Evolutionary conservation across 2,113 vertebrate species (phyloP).

Genomic region (Ciconia boyciana): DNA sequence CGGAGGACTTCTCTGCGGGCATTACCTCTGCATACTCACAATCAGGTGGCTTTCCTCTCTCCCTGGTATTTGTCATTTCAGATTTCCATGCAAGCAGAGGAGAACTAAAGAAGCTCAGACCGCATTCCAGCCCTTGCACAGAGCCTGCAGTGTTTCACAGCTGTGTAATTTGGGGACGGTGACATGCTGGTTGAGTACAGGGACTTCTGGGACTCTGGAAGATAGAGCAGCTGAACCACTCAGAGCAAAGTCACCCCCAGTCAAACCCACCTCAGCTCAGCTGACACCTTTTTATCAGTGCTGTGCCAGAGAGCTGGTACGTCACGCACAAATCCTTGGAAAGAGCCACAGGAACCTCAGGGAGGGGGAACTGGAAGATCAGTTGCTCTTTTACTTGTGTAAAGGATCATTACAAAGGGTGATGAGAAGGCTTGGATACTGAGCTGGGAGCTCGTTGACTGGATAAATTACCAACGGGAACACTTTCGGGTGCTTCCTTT

Average conservation of each 20-base stretch:
- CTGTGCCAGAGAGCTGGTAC: not conserved
- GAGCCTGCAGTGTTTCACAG: accelerated
- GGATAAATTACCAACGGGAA: not conserved
- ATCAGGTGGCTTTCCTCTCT: not conserved
- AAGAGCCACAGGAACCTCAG: not conserved
- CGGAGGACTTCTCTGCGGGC: not conserved
- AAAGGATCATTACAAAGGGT: not conserved
- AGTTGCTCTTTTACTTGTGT: not conserved
- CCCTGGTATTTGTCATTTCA: not conserved
- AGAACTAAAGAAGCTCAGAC: not conserved
- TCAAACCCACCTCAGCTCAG: not conserved
- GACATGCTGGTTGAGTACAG: not conserved
- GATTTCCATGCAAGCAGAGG: not conserved
- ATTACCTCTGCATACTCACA: not conserved
- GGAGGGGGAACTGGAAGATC: not conserved
- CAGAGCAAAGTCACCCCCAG: constrained; percentile 22
- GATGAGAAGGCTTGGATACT: not conserved
- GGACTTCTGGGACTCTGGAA: not conserved
- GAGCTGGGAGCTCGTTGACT: not conserved
- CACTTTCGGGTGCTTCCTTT: not conserved
- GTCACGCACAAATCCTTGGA: not conserved
- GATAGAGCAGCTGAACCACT: not conserved
- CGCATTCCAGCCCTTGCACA: not conserved
- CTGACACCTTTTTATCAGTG: not conserved
- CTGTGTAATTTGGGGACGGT: not conserved